Percentiles rank a stretch among this genome's conserved stretches.
Evolutionary conservation across 2,888 invertebrate genomes (phyloP).

Genomic region (Drosophila conformis): DNA sequence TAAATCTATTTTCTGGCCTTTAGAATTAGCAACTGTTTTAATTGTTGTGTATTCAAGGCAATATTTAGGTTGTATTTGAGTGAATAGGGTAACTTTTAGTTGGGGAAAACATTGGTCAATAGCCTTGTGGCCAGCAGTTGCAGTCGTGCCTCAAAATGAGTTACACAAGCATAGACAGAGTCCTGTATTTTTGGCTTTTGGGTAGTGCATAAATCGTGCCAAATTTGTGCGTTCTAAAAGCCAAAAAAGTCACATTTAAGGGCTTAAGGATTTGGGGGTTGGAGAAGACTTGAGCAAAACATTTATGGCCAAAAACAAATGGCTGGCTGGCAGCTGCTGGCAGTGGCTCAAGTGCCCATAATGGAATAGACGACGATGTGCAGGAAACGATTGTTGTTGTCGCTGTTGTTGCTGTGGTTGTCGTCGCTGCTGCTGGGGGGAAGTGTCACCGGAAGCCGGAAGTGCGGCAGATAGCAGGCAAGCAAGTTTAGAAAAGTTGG

Average conservation of each 20-base stretch:
- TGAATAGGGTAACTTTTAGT: neutral
- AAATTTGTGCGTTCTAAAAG: conserved; percentile 52
- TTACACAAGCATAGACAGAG: conserved; percentile 17
- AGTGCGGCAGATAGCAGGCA: conserved; percentile 75
- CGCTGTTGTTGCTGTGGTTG: conserved; percentile 9
- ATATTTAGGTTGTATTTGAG: neutral
- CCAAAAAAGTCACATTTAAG: conserved; percentile 33
- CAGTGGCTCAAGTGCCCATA: conserved; percentile 77
- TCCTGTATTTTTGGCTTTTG: conserved; percentile 14
- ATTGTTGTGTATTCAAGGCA: neutral
- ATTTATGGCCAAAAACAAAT: conserved; percentile 72
- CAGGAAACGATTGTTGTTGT: conserved; percentile 66
- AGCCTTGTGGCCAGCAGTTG: neutral
- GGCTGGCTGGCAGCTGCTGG: conserved; percentile 63
- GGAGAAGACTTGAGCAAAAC: conserved; percentile 48
- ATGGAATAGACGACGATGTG: conserved; percentile 74
- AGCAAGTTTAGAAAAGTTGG: conserved; percentile 59
- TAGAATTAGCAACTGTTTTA: neutral
- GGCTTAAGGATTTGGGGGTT: neutral
- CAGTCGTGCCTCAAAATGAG: conserved; percentile 20
- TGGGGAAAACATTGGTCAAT: neutral
- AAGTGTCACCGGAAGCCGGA: conserved; percentile 77
- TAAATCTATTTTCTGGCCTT: neutral
- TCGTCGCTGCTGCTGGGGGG: conserved; percentile 34
- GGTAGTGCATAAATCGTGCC: conserved; percentile 60